Evolutionary conservation across 2,113 vertebrate genomes (phyloP).

Genomic region (Marmota flaviventris): DNA sequence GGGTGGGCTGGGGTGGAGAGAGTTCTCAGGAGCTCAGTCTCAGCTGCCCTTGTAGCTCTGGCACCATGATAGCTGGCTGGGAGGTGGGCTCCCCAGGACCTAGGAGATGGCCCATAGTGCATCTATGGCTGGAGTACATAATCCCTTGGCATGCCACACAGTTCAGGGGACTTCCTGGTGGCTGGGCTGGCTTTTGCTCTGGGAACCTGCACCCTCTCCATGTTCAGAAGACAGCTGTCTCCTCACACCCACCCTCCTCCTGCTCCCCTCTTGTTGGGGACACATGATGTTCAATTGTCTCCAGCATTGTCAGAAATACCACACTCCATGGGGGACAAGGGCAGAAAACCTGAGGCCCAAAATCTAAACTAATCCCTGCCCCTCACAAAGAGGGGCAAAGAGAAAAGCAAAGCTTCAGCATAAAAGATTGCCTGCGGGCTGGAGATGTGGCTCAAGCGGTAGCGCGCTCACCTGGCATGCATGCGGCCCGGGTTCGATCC

Average conservation of each 20-base stretch:
- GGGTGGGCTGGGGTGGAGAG: background rate
- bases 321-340: background rate
- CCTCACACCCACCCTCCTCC: background rate
- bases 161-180: too few species aligned
- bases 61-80: background rate
- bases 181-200: background rate
- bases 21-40: background rate
- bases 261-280: background rate
- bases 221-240: background rate
- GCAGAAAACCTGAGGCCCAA: slow-evolving; percentile 48
- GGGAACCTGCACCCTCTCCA: background rate
- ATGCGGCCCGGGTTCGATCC: too few species aligned
- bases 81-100: background rate
- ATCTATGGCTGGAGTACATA: background rate
- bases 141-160: background rate
- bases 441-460: too few species aligned
- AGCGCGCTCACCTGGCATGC: too few species aligned
- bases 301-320: slow-evolving; percentile 4
- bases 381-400: background rate
- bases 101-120: background rate
- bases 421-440: background rate
- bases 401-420: slow-evolving; percentile 4
- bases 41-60: background rate
- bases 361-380: slow-evolving; percentile 58
- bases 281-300: background rate